Evolutionary conservation across 2,113 vertebrate genomes (phyloP).

Genomic region (Equus przewalskii): DNA sequence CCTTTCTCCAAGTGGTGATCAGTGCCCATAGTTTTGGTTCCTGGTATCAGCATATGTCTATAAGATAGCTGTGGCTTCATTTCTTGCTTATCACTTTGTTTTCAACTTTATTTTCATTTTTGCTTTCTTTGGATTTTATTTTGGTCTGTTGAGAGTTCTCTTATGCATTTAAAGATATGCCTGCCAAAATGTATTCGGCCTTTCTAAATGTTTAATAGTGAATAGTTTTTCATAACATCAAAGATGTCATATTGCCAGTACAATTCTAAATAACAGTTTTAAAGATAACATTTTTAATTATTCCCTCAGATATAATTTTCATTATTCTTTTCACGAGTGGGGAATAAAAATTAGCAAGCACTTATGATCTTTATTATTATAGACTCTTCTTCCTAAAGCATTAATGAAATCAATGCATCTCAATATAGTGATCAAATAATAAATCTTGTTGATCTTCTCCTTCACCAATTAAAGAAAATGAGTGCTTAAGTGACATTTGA

Average conservation of each 20-base stretch:
- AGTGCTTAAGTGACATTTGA: not conserved
- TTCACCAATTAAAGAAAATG: not conserved
- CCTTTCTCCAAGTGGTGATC: not conserved
- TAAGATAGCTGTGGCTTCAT: not conserved
- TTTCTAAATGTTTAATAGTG: slow-evolving; percentile 2
- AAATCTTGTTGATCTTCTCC: not conserved
- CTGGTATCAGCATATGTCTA: not conserved
- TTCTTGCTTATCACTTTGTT: not conserved
- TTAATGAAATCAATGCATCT: not conserved
- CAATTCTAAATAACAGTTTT: slow-evolving; percentile 21
- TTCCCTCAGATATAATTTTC: not conserved
- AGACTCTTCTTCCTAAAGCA: not conserved
- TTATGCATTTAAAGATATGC: not conserved
- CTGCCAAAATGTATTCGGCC: not conserved
- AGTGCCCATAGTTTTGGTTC: not conserved
- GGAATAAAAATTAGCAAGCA: not conserved
- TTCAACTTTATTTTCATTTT: not conserved
- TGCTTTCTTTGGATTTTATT: not conserved
- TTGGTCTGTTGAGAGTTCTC: not conserved
- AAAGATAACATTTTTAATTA: not conserved
- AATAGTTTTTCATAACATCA: not conserved
- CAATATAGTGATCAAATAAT: not conserved
- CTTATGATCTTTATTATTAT: not conserved
- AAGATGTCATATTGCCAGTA: not conserved
- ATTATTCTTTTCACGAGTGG: not conserved